Evolutionary conservation across 2,888 invertebrate genomes (phyloP).

Genomic region (Eremobia ochroleuca): DNA sequence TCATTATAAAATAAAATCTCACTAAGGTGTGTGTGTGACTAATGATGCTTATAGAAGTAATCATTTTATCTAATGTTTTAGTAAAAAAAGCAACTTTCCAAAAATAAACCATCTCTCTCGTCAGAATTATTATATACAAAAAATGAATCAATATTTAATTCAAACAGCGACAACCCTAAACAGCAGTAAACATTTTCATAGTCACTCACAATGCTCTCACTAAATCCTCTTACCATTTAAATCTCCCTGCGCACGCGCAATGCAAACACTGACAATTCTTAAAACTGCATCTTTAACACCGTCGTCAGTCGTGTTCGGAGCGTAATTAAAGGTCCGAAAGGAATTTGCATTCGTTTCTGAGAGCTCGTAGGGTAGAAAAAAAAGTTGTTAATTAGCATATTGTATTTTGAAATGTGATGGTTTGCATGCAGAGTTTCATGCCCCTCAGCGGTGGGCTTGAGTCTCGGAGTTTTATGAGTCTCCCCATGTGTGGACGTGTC

Average conservation of each 20-base stretch:
- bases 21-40: constrained; percentile 48
- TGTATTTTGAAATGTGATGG: constrained; percentile 90
- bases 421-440: constrained; percentile 86
- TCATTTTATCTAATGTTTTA: constrained; percentile 41
- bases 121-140: neutral
- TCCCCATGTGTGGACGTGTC: constrained; percentile 80
- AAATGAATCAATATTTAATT: neutral
- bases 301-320: constrained; percentile 87
- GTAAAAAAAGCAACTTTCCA: neutral
- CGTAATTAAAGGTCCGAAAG: constrained; percentile 88
- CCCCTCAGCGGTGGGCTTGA: constrained; percentile 87
- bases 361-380: constrained; percentile 87
- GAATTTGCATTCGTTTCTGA: constrained; percentile 90
- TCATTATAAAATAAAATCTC: constrained; percentile 63
- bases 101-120: neutral
- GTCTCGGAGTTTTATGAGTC: constrained; percentile 79
- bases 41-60: constrained; percentile 58
- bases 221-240: constrained; percentile 86
- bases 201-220: constrained; percentile 78
- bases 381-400: constrained; percentile 90
- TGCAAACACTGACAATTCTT: constrained; percentile 83
- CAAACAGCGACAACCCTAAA: constrained; percentile 70
- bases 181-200: constrained; percentile 83
- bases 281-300: constrained; percentile 89
- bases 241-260: constrained; percentile 77